Evolutionary conservation across 1,140 invertebrate species (phyloP).

Genomic region (Archivesica marissinica): DNA sequence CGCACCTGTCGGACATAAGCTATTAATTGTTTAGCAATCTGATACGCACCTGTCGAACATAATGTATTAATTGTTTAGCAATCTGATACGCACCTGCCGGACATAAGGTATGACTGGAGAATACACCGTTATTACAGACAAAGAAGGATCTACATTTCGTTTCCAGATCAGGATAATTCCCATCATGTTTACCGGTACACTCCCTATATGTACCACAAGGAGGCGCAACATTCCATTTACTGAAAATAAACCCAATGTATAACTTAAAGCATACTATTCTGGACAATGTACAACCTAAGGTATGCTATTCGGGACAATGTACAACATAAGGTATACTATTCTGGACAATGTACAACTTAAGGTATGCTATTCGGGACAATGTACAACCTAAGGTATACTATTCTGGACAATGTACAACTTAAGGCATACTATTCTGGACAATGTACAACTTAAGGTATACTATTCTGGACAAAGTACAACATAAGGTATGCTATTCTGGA

Average conservation of each 20-base stretch:
- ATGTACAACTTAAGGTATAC: too few species aligned
- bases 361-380: not conserved
- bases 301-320: not conserved
- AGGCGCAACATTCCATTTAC: constrained; percentile 50
- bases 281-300: too few species aligned
- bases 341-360: not conserved
- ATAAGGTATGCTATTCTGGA: not conserved
- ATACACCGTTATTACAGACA: constrained; percentile 40
- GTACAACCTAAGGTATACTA: not conserved
- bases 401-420: not conserved
- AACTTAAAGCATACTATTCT: not conserved
- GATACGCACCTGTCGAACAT: too few species aligned
- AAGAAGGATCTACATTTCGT: constrained; percentile 49
- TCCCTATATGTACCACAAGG: constrained; percentile 59
- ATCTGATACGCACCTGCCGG: constrained; percentile 29
- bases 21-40: too few species aligned
- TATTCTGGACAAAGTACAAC: not conserved
- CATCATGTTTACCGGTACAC: constrained; percentile 44
- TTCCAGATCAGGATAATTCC: constrained; percentile 53
- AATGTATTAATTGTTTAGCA: too few species aligned
- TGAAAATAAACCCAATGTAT: not conserved
- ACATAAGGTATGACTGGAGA: constrained; percentile 48
- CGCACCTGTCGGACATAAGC: too few species aligned
- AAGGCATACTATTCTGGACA: not conserved
- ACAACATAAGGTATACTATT: not conserved